Conservation (phyloP, 2,888 invertebrate species). For the Lumbricus terrestris region DNA sequence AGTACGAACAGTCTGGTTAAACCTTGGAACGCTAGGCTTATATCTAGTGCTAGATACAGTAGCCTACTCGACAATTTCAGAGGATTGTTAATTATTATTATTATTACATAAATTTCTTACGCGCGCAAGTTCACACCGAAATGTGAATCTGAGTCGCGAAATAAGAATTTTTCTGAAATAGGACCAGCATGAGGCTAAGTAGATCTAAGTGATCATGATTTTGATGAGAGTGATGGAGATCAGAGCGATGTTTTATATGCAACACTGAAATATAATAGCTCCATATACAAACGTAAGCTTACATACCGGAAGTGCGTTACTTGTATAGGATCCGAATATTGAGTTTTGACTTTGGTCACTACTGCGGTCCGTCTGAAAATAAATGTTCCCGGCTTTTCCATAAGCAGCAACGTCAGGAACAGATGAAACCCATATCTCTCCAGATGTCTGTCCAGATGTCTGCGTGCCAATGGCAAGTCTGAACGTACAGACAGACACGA, state of each 20-base stretch:
- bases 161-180: too few relatives aligned
- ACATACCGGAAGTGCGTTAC: not conserved
- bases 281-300: too few relatives aligned
- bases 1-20: too few relatives aligned
- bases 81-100: not conserved
- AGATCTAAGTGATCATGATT: not conserved
- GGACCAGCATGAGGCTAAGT: not conserved
- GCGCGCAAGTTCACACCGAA: too few relatives aligned
- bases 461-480: not conserved
- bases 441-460: not conserved
- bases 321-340: not conserved
- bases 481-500: not conserved
- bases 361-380: not conserved
- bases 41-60: not conserved
- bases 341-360: not conserved
- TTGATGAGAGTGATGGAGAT: not conserved
- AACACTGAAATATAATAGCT: not conserved
- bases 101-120: too few relatives aligned
- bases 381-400: not conserved
- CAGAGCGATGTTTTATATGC: not conserved
- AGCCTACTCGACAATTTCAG: not conserved
- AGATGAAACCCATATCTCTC: not conserved
- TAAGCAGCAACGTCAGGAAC: not conserved
- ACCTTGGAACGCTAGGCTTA: not conserved
- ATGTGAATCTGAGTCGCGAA: too few relatives aligned